Evolutionary conservation across 2,888 invertebrate species (phyloP), one percentile per base, ranked within the genome.

Genomic region (Cheilosia scutellata): DNA sequence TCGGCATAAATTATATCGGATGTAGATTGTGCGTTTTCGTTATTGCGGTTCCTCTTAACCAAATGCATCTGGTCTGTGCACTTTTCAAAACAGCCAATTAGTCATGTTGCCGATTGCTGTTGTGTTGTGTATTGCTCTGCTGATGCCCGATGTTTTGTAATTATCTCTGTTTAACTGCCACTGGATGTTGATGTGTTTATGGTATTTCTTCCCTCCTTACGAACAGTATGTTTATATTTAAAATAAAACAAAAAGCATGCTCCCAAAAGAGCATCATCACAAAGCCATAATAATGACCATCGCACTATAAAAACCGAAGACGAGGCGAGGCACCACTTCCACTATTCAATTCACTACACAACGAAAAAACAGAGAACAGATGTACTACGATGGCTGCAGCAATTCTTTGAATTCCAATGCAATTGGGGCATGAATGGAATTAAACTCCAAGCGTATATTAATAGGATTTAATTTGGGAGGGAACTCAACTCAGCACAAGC

Each of bases 381-480:
- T 42, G 44, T 7, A n/a, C 1, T 29, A 31, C 25, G 31, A 47
- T 55, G 68, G 37, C 31, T 55, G 2, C 9, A 33, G 65, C 33
- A 57, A 71, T 82, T 76, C 65, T 76, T 76, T 49, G 44, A 51
- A 82, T 76, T 82, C 82, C 76, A 63, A 11, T 53, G 68, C 58
- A 82, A 82, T 76, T 82, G 65, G 82, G 42, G 70, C 76, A 82
- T 82, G 63, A 75, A 76, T 60, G 70, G 42, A 60, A 40, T 20
- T 49, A 27, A 33, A 11, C 68, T 44, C 40, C 44, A 9, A 57
- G 20, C n/a, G 31, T 55, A 13, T 6, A 25, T 75, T 31, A 57
- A 70, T 70, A 51, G 49, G 57, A 70, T 62, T 62, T 42, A 33
- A 33, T 75, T 70, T 49, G 62, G 57, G 49, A 57, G 65, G 51